These are phyloP conservation scores for Drosophila ogumai DNA, from an alignment of 1,140 invertebrate genomes.

Conservation along the genomic window DNA sequence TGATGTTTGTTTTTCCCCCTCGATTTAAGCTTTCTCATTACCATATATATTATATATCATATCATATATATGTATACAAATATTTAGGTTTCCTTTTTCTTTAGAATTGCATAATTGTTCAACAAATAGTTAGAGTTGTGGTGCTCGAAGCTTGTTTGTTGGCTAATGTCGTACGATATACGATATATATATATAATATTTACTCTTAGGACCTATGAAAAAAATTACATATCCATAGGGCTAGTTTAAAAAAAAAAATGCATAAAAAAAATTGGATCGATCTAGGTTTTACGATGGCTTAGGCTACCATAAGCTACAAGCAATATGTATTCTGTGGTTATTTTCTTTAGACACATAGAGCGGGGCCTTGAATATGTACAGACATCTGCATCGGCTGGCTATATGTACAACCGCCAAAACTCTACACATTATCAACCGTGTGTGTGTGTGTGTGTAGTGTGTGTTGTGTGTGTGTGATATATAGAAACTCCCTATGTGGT, in stretches of 20 bases:
- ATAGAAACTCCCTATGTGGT: conserved; percentile 1
- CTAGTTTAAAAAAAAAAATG: conserved; percentile 43
- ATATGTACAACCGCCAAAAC: conserved; percentile 38
- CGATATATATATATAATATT: conserved; percentile 4
- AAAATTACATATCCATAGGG: conserved; percentile 61
- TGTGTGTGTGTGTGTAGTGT: background rate
- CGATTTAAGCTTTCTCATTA: conserved; percentile 2
- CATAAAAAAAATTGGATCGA: conserved; percentile 26
- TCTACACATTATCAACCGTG: background rate
- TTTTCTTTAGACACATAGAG: conserved; percentile 31
- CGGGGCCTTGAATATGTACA: conserved; percentile 25
- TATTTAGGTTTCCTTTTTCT: conserved; percentile 13
- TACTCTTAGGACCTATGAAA: conserved; percentile 35
- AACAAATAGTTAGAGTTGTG: conserved; percentile 55
- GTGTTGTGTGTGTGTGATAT: background rate
- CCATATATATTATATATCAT: background rate
- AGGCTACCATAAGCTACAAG: conserved; percentile 37
- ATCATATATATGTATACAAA: conserved; percentile 10
- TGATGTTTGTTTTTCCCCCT: conserved; percentile 17
- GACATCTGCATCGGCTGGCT: conserved; percentile 25
- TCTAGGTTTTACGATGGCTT: conserved; percentile 33
- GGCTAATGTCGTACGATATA: conserved; percentile 40
- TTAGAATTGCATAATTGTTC: conserved; percentile 55
- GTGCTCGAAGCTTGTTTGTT: conserved; percentile 53
- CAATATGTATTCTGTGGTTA: conserved; percentile 24